A percentile compares a stretch with the other conserved stretches of the same genome.
Evolutionary conservation across 2,113 vertebrate genomes (phyloP).

Genomic region (Regulus satrapa): DNA sequence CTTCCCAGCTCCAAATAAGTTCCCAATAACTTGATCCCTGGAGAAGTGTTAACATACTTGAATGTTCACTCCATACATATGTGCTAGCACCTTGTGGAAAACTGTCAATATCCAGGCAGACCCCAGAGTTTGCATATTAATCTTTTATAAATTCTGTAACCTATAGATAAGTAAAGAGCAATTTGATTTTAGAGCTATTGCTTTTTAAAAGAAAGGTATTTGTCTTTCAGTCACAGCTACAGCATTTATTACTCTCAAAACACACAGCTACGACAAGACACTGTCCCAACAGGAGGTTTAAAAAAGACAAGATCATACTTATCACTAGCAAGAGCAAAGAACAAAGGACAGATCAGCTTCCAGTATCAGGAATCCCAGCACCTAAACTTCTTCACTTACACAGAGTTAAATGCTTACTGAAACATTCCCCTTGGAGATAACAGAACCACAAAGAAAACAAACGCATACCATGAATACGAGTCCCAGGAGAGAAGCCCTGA

Average conservation of each 20-base stretch:
- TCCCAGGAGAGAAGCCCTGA: background rate
- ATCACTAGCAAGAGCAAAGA: background rate
- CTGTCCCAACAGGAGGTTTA: background rate
- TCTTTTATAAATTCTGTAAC: background rate
- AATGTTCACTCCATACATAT: background rate
- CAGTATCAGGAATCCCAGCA: background rate
- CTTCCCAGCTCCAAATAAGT: background rate
- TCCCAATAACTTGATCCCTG: background rate
- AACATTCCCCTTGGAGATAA: background rate
- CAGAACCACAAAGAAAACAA: background rate
- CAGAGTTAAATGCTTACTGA: background rate
- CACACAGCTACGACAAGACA: background rate
- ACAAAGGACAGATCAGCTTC: background rate
- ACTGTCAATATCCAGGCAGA: background rate
- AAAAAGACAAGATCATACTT: background rate
- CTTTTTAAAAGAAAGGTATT: background rate
- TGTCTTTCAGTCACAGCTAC: background rate
- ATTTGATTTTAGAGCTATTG: background rate
- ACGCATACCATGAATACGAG: background rate
- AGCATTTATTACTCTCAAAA: background rate
- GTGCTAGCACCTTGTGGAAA: background rate
- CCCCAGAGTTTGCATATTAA: fast-evolving
- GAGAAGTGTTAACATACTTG: background rate
- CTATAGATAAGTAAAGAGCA: background rate
- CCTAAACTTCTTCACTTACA: background rate